phyloP scores from a whole-genome alignment of 1,140 invertebrate species.

The Drosophila bocki region DNA sequence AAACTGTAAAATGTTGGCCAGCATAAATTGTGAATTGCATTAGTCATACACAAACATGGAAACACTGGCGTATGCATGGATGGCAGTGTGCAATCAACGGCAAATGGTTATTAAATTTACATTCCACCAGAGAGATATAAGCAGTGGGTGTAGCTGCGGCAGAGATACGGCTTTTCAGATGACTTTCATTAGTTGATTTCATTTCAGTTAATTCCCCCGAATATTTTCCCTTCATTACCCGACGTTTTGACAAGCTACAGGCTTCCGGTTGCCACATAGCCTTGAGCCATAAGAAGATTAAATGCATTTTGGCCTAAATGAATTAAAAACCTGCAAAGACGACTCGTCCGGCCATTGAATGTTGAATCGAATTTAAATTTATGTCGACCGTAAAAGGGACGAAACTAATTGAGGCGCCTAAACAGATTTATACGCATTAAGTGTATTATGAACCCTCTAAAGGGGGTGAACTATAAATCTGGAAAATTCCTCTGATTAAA shows the following conservation, averaged over 20 bases:
- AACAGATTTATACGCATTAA: conserved; percentile 47
- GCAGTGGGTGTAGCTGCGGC: background rate
- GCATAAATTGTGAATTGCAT: conserved; percentile 56
- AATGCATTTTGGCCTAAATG: conserved; percentile 39
- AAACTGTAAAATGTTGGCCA: conserved; percentile 49
- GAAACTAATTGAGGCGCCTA: conserved; percentile 47
- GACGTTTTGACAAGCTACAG: conserved; percentile 28
- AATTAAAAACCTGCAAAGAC: conserved; percentile 40
- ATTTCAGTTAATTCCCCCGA: conserved; percentile 65
- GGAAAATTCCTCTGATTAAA: conserved; percentile 46
- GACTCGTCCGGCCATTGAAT: conserved; percentile 3
- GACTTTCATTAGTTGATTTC: conserved; percentile 77
- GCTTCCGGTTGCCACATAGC: conserved; percentile 6
- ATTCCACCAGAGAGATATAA: conserved; percentile 40
- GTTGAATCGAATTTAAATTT: conserved; percentile 38
- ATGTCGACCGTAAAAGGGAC: conserved; percentile 24
- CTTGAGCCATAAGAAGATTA: conserved; percentile 42
- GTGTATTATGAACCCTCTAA: conserved; percentile 18
- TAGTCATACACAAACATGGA: conserved; percentile 29
- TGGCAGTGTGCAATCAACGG: conserved; percentile 53
- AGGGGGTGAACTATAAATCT: conserved; percentile 37
- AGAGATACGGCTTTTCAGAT: conserved; percentile 44
- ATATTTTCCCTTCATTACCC: conserved; percentile 57
- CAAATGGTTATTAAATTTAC: conserved; percentile 61
- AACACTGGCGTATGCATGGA: conserved; percentile 24